Percentiles rank a stretch among this genome's conserved stretches.
Evolutionary conservation across 2,888 invertebrate species (phyloP).

Genomic region (Stenodema calcarata): DNA sequence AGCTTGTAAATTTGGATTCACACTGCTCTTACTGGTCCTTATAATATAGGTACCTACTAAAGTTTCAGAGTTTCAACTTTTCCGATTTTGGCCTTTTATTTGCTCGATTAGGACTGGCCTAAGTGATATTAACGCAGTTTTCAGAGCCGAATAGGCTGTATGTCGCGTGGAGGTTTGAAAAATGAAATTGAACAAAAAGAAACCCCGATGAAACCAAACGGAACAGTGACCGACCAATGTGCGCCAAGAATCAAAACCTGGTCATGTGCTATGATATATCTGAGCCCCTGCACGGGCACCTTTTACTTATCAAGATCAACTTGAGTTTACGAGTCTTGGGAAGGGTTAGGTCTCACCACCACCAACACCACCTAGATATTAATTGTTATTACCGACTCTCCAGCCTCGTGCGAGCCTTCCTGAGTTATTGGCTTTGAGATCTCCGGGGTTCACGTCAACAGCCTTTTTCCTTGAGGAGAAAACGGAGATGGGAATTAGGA

Average conservation of each 20-base stretch:
- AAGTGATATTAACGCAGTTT: no score
- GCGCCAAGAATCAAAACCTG: background rate
- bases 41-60: no score
- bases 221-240: background rate
- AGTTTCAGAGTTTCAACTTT: no score
- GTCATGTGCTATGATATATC: slow-evolving; percentile 2
- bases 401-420: slow-evolving; percentile 7
- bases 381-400: slow-evolving; percentile 28
- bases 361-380: slow-evolving; percentile 19
- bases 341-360: slow-evolving; percentile 5
- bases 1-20: no score
- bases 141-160: background rate
- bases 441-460: slow-evolving; percentile 19
- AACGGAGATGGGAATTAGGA: background rate
- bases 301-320: background rate
- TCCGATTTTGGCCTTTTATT: no score
- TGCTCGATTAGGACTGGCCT: no score
- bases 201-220: background rate
- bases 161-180: background rate
- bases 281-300: background rate
- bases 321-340: background rate
- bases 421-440: slow-evolving; percentile 25
- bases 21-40: no score
- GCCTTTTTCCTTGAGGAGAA: background rate
- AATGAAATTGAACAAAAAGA: background rate